Evolutionary conservation across 2,797 vertebrate genomes (phyloP), one percentile per base, ranked within the genome.

Genomic region (Miichthys miiuy): DNA sequence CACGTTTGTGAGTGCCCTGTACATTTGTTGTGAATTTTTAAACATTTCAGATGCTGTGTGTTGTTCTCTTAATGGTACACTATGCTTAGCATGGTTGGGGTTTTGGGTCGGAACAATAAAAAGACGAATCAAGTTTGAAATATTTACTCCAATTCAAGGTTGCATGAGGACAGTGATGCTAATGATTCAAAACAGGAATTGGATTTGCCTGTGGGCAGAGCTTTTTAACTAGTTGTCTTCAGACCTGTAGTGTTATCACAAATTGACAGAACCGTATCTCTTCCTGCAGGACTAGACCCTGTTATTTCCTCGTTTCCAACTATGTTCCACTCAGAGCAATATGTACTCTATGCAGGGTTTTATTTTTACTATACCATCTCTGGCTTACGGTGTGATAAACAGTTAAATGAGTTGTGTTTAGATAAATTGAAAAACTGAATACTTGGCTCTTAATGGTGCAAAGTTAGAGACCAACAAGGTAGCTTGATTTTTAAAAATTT

Each of bases 51-150:
- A 64, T 50, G 18, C 11, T 54, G 2, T 16, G 18, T 46, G 18
- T 25, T 68, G 9, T 27, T 54, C 7, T 51, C 34, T n/a, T 67
- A 62, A 70, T 69, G 12, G 47, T 44, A 58, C 55, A 21, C n/a
- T 20, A 18, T 44, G 4, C 8, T 75, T 58, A 42, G 11, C 41
- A 14, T 58, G 48, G 55, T 67, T 6, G 30, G 34, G 21, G 20
- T n/a, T 51, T 17, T 38, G 56, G 44, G 25, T 74, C 57, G 50
- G 23, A 72, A 72, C 63, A 76, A 62, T 34, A 0, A 73, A 75
- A 82, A 68, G 18, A 23, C 23, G 64, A 72, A 64, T 71, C 6
- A 74, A 13, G 54, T 76, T 58, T 80, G 23, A 81, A 78, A 74
- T 66, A 46, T 76, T 80, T 72, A 73, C 41, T 18, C 1, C 2